Base-by-base conservation (phyloP, 2,797 vertebrate genomes). In the Galago senegalensis region DNA sequence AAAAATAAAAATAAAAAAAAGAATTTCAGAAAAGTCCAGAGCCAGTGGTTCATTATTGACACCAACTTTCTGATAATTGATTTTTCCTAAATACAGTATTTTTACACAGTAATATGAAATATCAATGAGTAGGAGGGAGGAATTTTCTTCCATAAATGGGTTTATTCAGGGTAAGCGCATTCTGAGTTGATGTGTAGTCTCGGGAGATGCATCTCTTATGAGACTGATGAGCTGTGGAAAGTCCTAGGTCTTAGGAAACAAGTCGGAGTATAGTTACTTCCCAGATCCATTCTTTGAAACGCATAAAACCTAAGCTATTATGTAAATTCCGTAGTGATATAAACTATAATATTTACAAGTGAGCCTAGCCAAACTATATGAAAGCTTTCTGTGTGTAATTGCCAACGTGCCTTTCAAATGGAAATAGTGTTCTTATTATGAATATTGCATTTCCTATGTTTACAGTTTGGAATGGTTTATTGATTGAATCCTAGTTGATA, bases 201-300 rank as follows among this genome's bases (percentile, higher is more conserved):
- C 16, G 9, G 46, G 16, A 70, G 3, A 11, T 80, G 2, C 2
- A 43, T 91, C 76, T 94, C 61, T 79, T 56, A 7, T 25, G 60
- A 83, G 3, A 49, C 49, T 88, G 5, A 87, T 81, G 86, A 83
- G 12, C 9, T 89, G 1, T 3, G 56, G 58, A 95, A 98, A 82
- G 40, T 34, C 37, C 34, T 58, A 69, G 34, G 7, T 11, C 7
- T 3, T 90, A 46, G 11, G 25, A 97, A 88, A 65, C 67, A 8
- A 93, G 10, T 93, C 70, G 3, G 21, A 40, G 18, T 88, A 23
- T 49, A 25, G 1, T 31, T 80, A 86, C 58, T 69, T 77, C 3
- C 94, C n/a, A 87, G 65, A 91, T 89, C 67, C 81, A n/a, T 96
- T 94, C n/a, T 94, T 84, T 79, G 37, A 81, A 53, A 84, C 29